These are phyloP conservation scores for Pediacus dermestoides DNA, from an alignment of 2,888 invertebrate genomes.

Conservation along the genomic window DNA sequence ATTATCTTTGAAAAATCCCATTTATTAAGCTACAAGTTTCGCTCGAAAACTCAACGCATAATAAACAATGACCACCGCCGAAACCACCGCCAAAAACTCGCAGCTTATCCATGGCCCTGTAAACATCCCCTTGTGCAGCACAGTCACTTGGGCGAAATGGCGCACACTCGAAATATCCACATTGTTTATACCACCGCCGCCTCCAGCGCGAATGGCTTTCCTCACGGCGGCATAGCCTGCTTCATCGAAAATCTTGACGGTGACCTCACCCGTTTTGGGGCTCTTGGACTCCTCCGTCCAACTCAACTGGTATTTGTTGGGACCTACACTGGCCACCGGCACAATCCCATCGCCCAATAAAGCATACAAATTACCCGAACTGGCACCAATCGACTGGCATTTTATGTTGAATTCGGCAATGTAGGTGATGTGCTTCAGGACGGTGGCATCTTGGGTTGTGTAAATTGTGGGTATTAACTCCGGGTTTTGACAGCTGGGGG, in stretches of 20 bases:
- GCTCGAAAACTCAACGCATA: slow-evolving; percentile 78
- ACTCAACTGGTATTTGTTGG: slow-evolving; percentile 82
- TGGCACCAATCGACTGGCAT: slow-evolving; percentile 58
- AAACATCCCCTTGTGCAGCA: slow-evolving; percentile 73
- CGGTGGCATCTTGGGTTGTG: slow-evolving; percentile 85
- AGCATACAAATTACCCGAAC: slow-evolving; percentile 70
- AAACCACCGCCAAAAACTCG: slow-evolving; percentile 75
- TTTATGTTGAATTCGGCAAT: slow-evolving; percentile 81
- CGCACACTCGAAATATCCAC: slow-evolving; percentile 63
- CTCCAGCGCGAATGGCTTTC: slow-evolving; percentile 70
- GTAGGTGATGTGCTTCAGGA: slow-evolving; percentile 81
- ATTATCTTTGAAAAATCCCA: no score
- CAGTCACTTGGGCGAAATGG: slow-evolving; percentile 64
- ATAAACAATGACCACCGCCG: slow-evolving; percentile 75
- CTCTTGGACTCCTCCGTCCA: slow-evolving; percentile 84
- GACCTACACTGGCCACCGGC: slow-evolving; percentile 72
- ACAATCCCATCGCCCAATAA: slow-evolving; percentile 77
- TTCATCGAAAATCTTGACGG: slow-evolving; percentile 79
- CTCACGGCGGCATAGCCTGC: slow-evolving; percentile 81
- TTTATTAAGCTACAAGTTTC: slow-evolving; percentile 53
- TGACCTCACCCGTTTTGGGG: slow-evolving; percentile 73
- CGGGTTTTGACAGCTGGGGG: slow-evolving; percentile 54
- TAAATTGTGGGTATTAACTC: slow-evolving; percentile 70
- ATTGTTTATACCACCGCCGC: no score
- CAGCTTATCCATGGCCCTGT: slow-evolving; percentile 87